phyloP scores from a whole-genome alignment of 2,888 invertebrate genomes.

The Tridacna crocea region DNA sequence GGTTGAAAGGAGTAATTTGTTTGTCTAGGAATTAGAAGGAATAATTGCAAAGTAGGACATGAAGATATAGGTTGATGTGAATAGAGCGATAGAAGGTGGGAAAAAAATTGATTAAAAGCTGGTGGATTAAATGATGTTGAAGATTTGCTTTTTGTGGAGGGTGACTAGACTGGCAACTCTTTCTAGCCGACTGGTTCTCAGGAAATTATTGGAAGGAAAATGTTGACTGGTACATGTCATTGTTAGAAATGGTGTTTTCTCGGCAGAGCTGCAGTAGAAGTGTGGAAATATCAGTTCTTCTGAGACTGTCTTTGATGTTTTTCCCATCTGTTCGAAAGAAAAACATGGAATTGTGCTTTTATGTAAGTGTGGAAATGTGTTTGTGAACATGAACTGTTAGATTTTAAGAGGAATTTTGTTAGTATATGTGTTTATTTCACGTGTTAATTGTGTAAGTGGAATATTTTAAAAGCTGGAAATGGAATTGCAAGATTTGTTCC shows the following conservation, averaged over 20 bases:
- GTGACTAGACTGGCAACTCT: slow-evolving; percentile 11
- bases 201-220: slow-evolving; percentile 21
- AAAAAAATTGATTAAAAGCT: background rate
- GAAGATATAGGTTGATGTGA: too few species aligned
- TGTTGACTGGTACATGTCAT: slow-evolving; percentile 15
- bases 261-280: background rate
- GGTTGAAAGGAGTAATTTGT: background rate
- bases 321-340: slow-evolving; percentile 9
- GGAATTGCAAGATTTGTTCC: too few species aligned
- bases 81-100: background rate
- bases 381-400: too few species aligned
- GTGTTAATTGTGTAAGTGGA: too few species aligned
- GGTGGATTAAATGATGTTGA: background rate
- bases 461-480: too few species aligned
- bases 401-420: too few species aligned
- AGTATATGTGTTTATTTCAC: too few species aligned
- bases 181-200: slow-evolving; percentile 19
- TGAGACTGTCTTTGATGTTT: background rate
- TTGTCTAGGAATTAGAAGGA: too few species aligned
- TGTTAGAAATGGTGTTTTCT: slow-evolving; percentile 5
- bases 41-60: too few species aligned
- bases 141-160: slow-evolving; percentile 10
- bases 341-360: background rate
- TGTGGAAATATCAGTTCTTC: slow-evolving; percentile 4
- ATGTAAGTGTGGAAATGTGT: too few species aligned